Percentiles rank a stretch among this genome's conserved stretches.
Conservation (phyloP, 2,888 invertebrate species). For the Cantharis flavilabris region DNA sequence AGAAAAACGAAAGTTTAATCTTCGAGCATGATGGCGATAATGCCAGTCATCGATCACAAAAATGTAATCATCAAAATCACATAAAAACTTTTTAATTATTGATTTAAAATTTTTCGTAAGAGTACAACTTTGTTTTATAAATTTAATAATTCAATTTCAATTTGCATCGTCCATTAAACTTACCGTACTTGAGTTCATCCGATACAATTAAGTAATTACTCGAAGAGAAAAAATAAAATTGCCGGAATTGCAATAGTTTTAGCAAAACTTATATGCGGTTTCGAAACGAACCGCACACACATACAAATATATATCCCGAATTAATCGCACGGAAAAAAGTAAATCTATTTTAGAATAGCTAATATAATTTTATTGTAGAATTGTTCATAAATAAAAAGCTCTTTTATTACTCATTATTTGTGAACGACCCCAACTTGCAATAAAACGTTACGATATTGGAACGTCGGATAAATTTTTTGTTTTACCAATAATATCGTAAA, state of each 20-base stretch:
- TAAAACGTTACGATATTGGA: background rate
- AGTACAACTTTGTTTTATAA: background rate
- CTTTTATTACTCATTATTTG: conserved; percentile 20
- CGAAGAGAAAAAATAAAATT: background rate
- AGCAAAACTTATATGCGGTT: background rate
- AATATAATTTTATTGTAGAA: conserved; percentile 15
- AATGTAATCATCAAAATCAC: background rate
- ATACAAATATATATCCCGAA: background rate
- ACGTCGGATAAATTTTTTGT: background rate
- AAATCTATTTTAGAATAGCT: background rate
- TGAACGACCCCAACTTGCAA: conserved; percentile 4
- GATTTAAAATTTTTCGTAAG: background rate
- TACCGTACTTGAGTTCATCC: background rate
- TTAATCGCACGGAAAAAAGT: background rate
- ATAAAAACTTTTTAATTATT: background rate
- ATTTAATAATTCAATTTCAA: background rate
- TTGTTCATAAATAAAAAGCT: conserved; percentile 16
- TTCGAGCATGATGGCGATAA: background rate
- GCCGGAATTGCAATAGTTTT: background rate
- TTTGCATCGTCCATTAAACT: background rate
- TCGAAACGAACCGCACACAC: background rate
- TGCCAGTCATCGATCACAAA: background rate
- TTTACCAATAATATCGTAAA: background rate
- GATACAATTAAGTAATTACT: background rate
- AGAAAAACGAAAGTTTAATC: no score